Evolutionary conservation across 2,797 vertebrate species (phyloP), one percentile per base, ranked within the genome.

Genomic region (Pseudopleuronectes americanus): DNA sequence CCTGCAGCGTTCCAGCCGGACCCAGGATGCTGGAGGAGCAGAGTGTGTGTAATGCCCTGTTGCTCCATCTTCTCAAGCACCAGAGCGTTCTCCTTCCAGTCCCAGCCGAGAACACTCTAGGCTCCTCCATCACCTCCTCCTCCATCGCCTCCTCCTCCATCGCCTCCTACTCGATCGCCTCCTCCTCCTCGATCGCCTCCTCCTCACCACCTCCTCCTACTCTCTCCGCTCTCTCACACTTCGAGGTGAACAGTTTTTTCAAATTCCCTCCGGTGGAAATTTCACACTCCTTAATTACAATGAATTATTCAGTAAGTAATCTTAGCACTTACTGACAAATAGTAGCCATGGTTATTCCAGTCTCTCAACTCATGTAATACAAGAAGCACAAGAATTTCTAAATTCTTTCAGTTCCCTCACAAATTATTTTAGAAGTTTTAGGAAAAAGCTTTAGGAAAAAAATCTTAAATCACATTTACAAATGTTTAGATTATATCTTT

Each of bases 11-110:
- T 62, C 78, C 87, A 59, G 60, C 55, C 26, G 91, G 93, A 64
- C 88, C 90, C 71, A 83, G 59, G 64, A 91, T 93, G 86, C 85
- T 90, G 49, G 91, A 94, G 68, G 94, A 95, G 1, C 94, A 96
- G 90, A 92, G 31, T 26, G 65, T 92, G 75, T 94, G 87, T 45
- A 95, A 96, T 5, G 54, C 33, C 26, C 69, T 95, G 51, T 76
- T 96, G 73, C 84, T 95, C 21, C 90, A 92, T 79, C 84, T 95
- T 38, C 89, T 95, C 47, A 88, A 79, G 60, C 75, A 87, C 64
- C 85, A 82, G 19, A 43, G 24, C 6, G 54, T 60, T 68, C 74
- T 90, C 19, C 57, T 86, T 63, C 74, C 80, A 24, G 2, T 14
- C 28, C 36, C 45, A 54, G 24, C 21, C 0, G 3, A 74, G 52